Conservation (phyloP, 1,140 invertebrate genomes). For the Drosophila sproati region DNA sequence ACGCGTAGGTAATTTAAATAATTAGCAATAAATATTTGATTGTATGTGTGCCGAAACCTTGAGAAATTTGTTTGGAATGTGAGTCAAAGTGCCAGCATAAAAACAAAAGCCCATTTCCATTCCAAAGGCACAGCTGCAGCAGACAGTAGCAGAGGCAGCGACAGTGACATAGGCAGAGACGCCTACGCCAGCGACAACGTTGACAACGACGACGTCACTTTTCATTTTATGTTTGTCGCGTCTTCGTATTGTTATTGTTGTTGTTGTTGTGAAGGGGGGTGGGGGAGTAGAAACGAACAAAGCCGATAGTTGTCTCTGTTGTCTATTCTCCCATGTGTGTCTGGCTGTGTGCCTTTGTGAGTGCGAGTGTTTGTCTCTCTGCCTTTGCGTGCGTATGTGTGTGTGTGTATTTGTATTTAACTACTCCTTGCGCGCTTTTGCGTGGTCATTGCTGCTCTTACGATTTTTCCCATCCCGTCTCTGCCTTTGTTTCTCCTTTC, state of each 20-base stretch:
- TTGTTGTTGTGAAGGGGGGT: background rate
- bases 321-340: conserved; percentile 52
- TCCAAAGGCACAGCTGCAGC: conserved; percentile 34
- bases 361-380: background rate
- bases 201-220: conserved; percentile 74
- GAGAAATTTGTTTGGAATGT: conserved; percentile 52
- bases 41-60: conserved; percentile 53
- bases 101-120: conserved; percentile 55
- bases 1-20: conserved; percentile 61
- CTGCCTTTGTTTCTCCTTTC: conserved; percentile 43
- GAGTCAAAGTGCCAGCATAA: conserved; percentile 27
- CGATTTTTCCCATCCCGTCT: conserved; percentile 23
- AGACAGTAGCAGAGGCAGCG: conserved; percentile 5
- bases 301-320: conserved; percentile 47
- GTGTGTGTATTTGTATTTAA: conserved; percentile 17
- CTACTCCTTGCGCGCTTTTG: conserved; percentile 41
- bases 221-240: conserved; percentile 60
- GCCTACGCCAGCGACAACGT: conserved; percentile 47
- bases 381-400: background rate
- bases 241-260: conserved; percentile 3
- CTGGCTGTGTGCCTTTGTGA: background rate
- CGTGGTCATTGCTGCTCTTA: conserved; percentile 44
- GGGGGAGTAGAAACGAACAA: background rate
- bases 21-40: conserved; percentile 47
- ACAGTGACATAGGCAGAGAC: conserved; percentile 15